A percentile compares a stretch with the other conserved stretches of the same genome.
These are phyloP conservation scores for Adrianichthys oophorus DNA, from an alignment of 2,797 vertebrate genomes.

Conservation along the genomic window DNA sequence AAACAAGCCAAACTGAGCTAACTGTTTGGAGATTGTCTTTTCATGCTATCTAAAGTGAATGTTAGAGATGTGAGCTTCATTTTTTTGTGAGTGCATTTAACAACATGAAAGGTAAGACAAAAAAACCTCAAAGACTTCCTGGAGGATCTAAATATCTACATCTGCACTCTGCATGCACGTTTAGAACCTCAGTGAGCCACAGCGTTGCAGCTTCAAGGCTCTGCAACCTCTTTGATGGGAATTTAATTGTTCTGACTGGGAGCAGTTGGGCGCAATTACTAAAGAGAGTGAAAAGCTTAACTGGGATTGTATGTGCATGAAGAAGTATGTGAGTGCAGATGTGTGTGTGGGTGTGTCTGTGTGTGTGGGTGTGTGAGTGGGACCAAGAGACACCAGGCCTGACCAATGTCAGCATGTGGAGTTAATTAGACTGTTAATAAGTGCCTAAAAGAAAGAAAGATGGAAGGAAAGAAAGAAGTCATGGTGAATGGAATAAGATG, in stretches of 20 bases:
- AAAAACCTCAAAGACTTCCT: conserved; percentile 9
- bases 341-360: conserved; percentile 15
- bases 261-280: conserved; percentile 59
- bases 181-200: conserved; percentile 31
- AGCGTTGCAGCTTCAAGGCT: conserved; percentile 34
- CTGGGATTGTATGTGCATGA: conserved; percentile 10
- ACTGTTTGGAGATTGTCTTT: too few relatives aligned
- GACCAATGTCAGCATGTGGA: conserved; percentile 58
- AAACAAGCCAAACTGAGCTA: too few relatives aligned
- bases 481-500: conserved; percentile 13
- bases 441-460: conserved; percentile 29
- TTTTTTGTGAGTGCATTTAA: neutral
- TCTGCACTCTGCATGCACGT: conserved; percentile 29
- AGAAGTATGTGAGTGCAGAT: conserved; percentile 2
- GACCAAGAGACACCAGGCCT: conserved; percentile 45
- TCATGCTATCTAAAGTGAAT: too few relatives aligned
- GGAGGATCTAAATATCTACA: conserved; percentile 35
- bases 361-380: conserved; percentile 1
- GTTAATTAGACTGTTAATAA: conserved; percentile 64
- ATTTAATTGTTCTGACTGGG: conserved; percentile 66
- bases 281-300: conserved; percentile 30
- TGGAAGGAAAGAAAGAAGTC: conserved; percentile 15
- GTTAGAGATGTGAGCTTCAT: neutral
- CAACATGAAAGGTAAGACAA: conserved; percentile 5
- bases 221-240: conserved; percentile 59